Evolutionary conservation across 2,888 invertebrate species (phyloP).

Genomic region (Dryobotodes eremita): DNA sequence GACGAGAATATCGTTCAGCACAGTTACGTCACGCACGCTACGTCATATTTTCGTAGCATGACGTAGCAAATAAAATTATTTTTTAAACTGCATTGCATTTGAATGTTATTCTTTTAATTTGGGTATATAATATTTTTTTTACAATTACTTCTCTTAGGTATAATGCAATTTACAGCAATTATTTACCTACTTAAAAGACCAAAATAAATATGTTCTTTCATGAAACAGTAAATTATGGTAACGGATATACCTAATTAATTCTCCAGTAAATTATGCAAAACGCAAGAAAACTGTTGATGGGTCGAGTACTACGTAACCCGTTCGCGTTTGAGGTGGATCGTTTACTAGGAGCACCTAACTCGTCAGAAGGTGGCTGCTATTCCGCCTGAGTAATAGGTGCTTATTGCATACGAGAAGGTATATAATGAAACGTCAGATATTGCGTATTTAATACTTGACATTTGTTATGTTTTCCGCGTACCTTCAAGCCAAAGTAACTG

Average conservation of each 20-base stretch:
- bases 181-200: not conserved
- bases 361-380: slow-evolving; percentile 74
- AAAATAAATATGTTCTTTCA: not conserved
- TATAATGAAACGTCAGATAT: slow-evolving; percentile 63
- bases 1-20: not conserved
- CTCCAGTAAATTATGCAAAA: not conserved
- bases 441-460: slow-evolving; percentile 23
- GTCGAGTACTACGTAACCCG: slow-evolving; percentile 74
- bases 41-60: slow-evolving; percentile 25
- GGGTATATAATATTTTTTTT: not conserved
- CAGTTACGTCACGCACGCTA: slow-evolving; percentile 27
- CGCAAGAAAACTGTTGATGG: not conserved
- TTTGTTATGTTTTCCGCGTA: slow-evolving; percentile 50
- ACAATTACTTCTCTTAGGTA: too few species aligned
- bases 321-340: slow-evolving; percentile 71
- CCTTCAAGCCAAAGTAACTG: slow-evolving; percentile 6
- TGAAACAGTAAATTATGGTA: not conserved
- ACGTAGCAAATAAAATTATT: not conserved
- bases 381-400: slow-evolving; percentile 84
- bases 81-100: not conserved
- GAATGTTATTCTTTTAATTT: not conserved
- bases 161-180: not conserved
- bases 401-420: slow-evolving; percentile 87
- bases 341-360: slow-evolving; percentile 80
- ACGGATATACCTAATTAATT: not conserved